phyloP scores from a whole-genome alignment of 2,113 vertebrate species.

The Meriones unguiculatus region DNA sequence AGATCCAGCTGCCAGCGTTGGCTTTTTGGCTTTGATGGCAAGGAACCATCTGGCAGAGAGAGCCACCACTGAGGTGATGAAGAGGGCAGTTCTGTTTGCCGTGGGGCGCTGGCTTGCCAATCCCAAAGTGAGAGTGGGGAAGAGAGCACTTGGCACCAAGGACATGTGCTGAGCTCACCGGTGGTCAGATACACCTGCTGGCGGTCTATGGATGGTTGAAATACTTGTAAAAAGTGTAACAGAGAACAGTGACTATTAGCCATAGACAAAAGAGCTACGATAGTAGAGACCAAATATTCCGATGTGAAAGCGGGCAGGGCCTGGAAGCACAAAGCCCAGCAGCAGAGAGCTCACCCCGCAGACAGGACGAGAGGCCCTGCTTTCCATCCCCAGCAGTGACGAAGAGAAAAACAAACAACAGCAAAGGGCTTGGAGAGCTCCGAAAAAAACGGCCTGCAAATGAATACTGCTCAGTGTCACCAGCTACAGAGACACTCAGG shows the following conservation, averaged over 20 bases:
- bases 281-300: not conserved
- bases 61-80: not conserved
- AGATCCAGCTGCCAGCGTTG: not conserved
- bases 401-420: not conserved
- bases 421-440: not conserved
- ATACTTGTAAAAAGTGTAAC: not conserved
- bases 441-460: not conserved
- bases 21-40: not conserved
- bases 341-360: not conserved
- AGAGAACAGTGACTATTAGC: not conserved
- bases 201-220: not conserved
- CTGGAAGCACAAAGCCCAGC: too few species aligned
- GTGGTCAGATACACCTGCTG: not conserved
- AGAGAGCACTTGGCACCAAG: not conserved
- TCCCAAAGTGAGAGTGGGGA: not conserved
- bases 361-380: too few species aligned
- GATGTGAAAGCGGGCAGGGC: not conserved
- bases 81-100: not conserved
- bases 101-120: not conserved
- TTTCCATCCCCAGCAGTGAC: not conserved
- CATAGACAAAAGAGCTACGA: not conserved
- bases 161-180: not conserved
- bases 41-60: not conserved
- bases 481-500: not conserved
- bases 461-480: not conserved